A percentile compares a stretch with the other conserved stretches of the same genome.
Evolutionary conservation across 1,140 invertebrate species (phyloP).

Genomic region (Drosophila asahinai): DNA sequence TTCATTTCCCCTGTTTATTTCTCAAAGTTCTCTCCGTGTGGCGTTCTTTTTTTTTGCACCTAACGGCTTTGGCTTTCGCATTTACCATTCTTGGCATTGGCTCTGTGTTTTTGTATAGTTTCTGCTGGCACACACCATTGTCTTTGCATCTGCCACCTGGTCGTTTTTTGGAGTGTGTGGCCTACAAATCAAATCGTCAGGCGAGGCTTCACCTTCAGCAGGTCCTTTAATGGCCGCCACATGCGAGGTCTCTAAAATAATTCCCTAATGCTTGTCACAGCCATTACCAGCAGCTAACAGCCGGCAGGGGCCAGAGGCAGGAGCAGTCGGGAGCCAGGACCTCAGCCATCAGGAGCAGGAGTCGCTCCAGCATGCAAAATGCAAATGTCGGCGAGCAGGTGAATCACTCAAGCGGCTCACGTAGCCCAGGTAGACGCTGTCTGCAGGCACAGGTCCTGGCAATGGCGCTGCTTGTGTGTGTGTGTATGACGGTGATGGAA

Average conservation of each 20-base stretch:
- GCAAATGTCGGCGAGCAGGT: conserved; percentile 58
- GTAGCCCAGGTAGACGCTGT: conserved; percentile 45
- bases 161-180: conserved; percentile 20
- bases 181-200: conserved; percentile 68
- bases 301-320: neutral
- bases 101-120: conserved; percentile 20
- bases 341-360: conserved; percentile 26
- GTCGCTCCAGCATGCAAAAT: conserved; percentile 51
- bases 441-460: conserved; percentile 10
- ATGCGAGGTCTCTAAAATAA: conserved; percentile 56
- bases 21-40: neutral
- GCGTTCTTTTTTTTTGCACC: conserved; percentile 57
- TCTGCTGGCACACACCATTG: conserved; percentile 15
- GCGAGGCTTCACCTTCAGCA: conserved; percentile 30
- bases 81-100: conserved; percentile 43
- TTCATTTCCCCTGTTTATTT: neutral
- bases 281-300: conserved; percentile 56
- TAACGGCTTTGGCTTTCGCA: conserved; percentile 53
- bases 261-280: conserved; percentile 63
- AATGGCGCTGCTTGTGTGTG: conserved; percentile 1
- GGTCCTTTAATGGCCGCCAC: conserved; percentile 69
- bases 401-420: conserved; percentile 61
- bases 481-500: conserved; percentile 1
- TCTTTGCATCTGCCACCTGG: conserved; percentile 11
- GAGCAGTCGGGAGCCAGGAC: conserved; percentile 9